Conservation (phyloP, 2,113 vertebrate genomes). For the Apeltes quadracus region DNA sequence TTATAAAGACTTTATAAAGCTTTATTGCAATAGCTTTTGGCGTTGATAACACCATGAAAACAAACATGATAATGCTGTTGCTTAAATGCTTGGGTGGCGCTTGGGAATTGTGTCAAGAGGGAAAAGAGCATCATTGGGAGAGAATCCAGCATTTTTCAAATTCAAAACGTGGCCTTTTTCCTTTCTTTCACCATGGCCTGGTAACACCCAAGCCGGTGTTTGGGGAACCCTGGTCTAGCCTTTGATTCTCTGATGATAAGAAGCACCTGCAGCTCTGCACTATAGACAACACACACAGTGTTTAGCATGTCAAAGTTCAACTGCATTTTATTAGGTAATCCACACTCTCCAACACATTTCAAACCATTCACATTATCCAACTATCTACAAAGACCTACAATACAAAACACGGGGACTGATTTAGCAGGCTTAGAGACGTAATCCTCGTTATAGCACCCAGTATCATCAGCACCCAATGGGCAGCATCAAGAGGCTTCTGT, state of each 20-base stretch:
- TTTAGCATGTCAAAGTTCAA: neutral
- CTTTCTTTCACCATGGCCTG: no score
- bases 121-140: no score
- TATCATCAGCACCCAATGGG: slow-evolving; percentile 27
- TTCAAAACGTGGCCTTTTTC: no score
- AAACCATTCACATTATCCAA: neutral
- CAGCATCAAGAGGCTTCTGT: slow-evolving; percentile 26
- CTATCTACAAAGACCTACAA: neutral
- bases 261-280: slow-evolving; percentile 16
- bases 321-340: neutral
- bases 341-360: slow-evolving; percentile 10
- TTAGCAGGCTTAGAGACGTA: slow-evolving; percentile 20
- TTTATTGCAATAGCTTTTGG: no score
- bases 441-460: slow-evolving; percentile 6
- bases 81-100: no score
- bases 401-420: slow-evolving; percentile 10
- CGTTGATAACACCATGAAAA: no score
- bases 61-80: no score
- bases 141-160: no score
- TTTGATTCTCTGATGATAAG: slow-evolving; percentile 56
- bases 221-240: slow-evolving; percentile 36
- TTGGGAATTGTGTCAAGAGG: no score
- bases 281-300: neutral
- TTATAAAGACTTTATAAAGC: no score
- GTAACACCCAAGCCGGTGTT: slow-evolving; percentile 35